phyloP scores from a whole-genome alignment of 2,888 invertebrate genomes.

The Apocheima hispidaria region DNA sequence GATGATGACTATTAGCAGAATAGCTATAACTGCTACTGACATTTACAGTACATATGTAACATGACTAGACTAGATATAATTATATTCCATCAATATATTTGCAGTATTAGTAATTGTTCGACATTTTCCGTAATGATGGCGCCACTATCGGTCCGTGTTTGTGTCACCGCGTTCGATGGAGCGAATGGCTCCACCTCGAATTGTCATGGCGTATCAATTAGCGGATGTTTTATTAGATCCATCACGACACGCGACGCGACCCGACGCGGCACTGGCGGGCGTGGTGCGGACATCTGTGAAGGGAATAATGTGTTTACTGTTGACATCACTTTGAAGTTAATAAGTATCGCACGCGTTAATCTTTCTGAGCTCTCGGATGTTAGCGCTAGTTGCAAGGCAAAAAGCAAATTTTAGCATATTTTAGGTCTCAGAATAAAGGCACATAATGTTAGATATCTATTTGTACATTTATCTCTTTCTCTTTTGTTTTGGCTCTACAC shows the following conservation, averaged over 20 bases:
- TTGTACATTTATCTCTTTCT: no score
- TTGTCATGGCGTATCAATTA: conserved; percentile 50
- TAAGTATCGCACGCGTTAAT: no score
- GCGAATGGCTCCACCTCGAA: conserved; percentile 34
- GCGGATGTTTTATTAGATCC: conserved; percentile 47
- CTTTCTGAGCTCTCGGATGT: no score
- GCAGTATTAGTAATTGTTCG: not conserved
- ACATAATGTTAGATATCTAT: no score
- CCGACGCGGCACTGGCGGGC: not conserved
- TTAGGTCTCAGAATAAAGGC: no score
- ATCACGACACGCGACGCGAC: conserved; percentile 41
- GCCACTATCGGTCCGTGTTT: conserved; percentile 35
- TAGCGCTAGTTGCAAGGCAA: no score
- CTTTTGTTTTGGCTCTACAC: no score
- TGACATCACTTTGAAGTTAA: not conserved
- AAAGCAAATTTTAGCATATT: no score
- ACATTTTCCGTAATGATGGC: not conserved
- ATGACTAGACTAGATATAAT: no score
- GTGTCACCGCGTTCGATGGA: conserved; percentile 39
- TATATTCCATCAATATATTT: not conserved
- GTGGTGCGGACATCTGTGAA: conserved; percentile 7
- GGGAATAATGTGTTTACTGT: not conserved
- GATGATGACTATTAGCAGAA: no score
- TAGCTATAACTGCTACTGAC: no score
- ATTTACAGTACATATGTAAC: no score